A percentile compares a stretch with the other conserved stretches of the same genome.
phyloP scores from a whole-genome alignment of 1,140 invertebrate species.

The Hyles euphorbiae region DNA sequence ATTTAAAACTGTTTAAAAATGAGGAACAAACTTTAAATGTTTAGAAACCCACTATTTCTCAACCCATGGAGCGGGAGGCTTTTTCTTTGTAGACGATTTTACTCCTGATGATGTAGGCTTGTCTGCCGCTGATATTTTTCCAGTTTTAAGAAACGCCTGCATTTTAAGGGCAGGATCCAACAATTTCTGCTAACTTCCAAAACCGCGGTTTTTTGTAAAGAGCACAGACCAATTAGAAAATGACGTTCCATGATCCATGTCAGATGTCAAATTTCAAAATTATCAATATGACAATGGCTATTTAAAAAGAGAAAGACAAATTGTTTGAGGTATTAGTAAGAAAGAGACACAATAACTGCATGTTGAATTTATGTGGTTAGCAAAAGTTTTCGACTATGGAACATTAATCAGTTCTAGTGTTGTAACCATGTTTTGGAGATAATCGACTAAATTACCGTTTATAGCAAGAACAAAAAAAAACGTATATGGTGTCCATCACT shows the following conservation, averaged over 20 bases:
- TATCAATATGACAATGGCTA: background rate
- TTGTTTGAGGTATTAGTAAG: no score
- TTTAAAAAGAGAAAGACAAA: background rate
- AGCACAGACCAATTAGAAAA: no score
- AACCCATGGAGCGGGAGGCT: constrained; percentile 87
- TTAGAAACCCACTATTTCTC: constrained; percentile 90
- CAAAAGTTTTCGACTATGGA: no score
- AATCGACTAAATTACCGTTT: no score
- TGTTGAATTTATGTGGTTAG: no score
- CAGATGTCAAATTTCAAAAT: background rate
- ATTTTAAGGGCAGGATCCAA: constrained; percentile 64
- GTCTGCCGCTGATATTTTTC: constrained; percentile 79
- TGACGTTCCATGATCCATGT: no score
- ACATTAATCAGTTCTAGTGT: no score
- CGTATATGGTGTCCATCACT: no score
- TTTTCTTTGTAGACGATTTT: constrained; percentile 69
- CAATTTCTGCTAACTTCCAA: background rate
- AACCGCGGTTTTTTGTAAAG: constrained; percentile 11
- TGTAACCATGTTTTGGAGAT: no score
- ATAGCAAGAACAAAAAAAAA: no score
- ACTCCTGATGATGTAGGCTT: constrained; percentile 73
- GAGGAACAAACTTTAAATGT: background rate
- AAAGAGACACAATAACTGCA: no score
- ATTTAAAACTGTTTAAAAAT: background rate
- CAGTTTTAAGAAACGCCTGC: constrained; percentile 91